These are phyloP conservation scores for Erinaceus europaeus DNA, from an alignment of 2,113 vertebrate species.

Conservation along the genomic window DNA sequence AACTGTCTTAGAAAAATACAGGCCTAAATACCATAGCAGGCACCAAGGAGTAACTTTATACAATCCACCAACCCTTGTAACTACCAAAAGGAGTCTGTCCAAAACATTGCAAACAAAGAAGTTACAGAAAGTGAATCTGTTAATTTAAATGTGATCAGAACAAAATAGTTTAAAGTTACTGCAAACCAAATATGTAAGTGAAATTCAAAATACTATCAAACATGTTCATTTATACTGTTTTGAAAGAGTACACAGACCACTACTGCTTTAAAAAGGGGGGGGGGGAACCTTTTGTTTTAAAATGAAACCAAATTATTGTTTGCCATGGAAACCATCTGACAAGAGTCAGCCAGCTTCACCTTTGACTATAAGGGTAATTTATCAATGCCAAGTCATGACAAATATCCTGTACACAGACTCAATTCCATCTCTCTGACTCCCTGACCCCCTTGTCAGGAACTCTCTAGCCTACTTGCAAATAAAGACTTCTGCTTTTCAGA, in stretches of 20 bases:
- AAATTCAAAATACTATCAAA: conserved; percentile 37
- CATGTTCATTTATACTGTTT: not conserved
- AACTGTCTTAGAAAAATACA: not conserved
- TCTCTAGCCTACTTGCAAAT: conserved; percentile 32
- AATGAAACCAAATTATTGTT: conserved; percentile 77
- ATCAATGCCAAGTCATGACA: conserved; percentile 80
- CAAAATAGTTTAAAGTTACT: conserved; percentile 19
- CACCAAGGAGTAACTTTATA: conserved; percentile 2
- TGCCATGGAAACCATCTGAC: conserved; percentile 82
- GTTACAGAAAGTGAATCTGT: conserved; percentile 8
- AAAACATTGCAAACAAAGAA: conserved; percentile 23
- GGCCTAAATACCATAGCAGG: not conserved
- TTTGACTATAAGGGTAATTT: conserved; percentile 78
- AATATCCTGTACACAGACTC: conserved; percentile 71
- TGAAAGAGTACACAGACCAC: not conserved
- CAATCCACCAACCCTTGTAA: not conserved
- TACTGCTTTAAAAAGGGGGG: conserved; percentile 44
- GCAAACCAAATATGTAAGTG: not conserved
- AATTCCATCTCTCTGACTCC: conserved; percentile 71
- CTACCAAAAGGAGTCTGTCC: conserved; percentile 4
- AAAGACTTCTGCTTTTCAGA: conserved; percentile 57
- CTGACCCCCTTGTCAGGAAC: conserved; percentile 43
- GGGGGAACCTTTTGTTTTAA: conserved; percentile 80
- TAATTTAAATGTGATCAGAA: conserved; percentile 48
- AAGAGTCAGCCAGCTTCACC: conserved; percentile 83